Percentiles rank a stretch among this genome's conserved stretches.
Conservation (phyloP, 2,113 vertebrate genomes). For the Nothoprocta perdicaria region DNA sequence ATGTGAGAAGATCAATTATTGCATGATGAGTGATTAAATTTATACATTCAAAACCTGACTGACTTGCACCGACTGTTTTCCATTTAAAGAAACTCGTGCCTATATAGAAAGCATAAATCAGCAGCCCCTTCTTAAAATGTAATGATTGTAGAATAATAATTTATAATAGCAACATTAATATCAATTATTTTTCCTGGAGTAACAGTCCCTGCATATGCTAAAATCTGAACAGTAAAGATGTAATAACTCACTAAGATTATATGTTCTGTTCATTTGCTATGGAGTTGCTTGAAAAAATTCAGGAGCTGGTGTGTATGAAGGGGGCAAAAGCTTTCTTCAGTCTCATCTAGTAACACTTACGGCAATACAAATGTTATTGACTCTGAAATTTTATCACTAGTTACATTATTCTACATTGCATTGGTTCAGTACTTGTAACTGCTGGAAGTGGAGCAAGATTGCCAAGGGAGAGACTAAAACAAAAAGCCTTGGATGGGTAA, state of each 20-base stretch:
- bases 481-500: not conserved
- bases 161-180: constrained; percentile 56
- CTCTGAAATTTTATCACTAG: not conserved
- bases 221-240: not conserved
- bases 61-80: constrained; percentile 39
- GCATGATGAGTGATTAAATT: constrained; percentile 51
- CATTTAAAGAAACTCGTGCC: not conserved
- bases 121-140: constrained; percentile 12
- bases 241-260: not conserved
- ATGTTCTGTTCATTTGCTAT: not conserved
- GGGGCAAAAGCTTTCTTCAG: not conserved
- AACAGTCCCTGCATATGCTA: not conserved
- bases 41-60: constrained; percentile 38
- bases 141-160: constrained; percentile 52
- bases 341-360: not conserved
- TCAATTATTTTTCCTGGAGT: constrained; percentile 32
- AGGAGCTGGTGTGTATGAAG: not conserved
- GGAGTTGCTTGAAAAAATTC: not conserved
- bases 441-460: not conserved
- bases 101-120: constrained; percentile 40
- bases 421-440: not conserved
- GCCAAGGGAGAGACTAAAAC: not conserved
- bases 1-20: constrained; percentile 52
- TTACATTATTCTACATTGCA: not conserved
- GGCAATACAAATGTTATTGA: not conserved